Evolutionary conservation across 2,888 invertebrate species (phyloP), one percentile per base, ranked within the genome.

Genomic region (Sminthurinus aureus): DNA sequence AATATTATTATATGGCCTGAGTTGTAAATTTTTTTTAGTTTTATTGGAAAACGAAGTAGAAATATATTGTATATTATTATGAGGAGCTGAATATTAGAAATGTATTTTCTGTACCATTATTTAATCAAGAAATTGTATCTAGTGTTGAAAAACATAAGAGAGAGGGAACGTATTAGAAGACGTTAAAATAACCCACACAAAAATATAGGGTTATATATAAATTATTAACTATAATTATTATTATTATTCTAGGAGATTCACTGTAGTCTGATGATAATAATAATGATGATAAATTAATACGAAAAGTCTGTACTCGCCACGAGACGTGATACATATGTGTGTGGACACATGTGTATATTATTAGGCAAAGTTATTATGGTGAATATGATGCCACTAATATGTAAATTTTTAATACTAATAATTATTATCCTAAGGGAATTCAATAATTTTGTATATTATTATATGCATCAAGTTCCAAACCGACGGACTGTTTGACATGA

Each of bases 61-160:
- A 18, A 58, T 2, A 58, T 58, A 58, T 58, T 58, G 18, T 58
- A 58, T 38, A 38, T 38, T 38, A 38, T 38, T 38, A 38, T 38
- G 38, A 38, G 38, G 38, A 38, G 38, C 38, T 38, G 38, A 38
- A 38, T 38, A 38, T 38, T 38, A 69, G 11, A 0, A 71, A 24
- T 71, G 71, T 71, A 71, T 71, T 71, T 71, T 71, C 2, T 71
- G 71, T 71, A 71, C 71, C 24, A 71, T 20, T 26, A 71, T 71
- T 24, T 67, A 15, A 64, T 18, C n/a, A 64, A 64, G n/a, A 64
- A 64, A n/a, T 69, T 69, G n/a, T 69, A 22, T 69, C 22, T 69
- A 22, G 69, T 22, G 69, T 22, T 4, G n/a, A n/a, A 12, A 69
- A 69, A 22, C 38, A 38, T 38, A 38, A 38, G 38, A 38, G 64